Evolutionary conservation across 2,113 vertebrate genomes (phyloP), one percentile per base, ranked within the genome.

Genomic region (Megalops atlanticus): DNA sequence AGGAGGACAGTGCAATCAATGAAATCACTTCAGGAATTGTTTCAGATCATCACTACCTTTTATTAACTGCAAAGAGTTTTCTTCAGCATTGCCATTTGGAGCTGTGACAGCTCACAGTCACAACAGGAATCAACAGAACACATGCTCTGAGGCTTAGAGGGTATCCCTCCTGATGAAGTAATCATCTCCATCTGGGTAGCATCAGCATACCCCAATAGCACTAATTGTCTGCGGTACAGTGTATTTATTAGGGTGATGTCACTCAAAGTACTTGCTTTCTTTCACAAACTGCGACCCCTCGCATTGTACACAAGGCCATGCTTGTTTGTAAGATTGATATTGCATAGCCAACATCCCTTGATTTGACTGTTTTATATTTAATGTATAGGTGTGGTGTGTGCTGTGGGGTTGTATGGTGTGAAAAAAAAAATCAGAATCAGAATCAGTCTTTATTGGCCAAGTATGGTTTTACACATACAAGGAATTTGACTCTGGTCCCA

Each of bases 251-350:
- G 58, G 21, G n/a, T 16, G 16, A 64, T 64, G 58, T 64, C 58
- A 64, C n/a, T 11, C 8, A 24, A 15, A 10, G 24, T 27, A 10
- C 58, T 27, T 64, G 11, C 1, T 64, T 64, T 64, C 8, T 64
- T 64, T 64, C 24, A 24, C 58, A 64, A 31, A 64, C n/a, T 0
- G 43, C 43, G 0, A 27, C 58, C 31, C 3, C 8, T 27, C n/a
- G n/a, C 24, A 58, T 58, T 58, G 21, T 24, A 58, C 5, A 24
- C 21, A n/a, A n/a, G n/a, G n/a, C 18, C 52, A 58, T 15, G 8
- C 18, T 52, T 78, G 71, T 80, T 81, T 49, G 8, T 84, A 74
- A 84, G 52, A 18, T 18, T 24, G 18, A 58, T 24, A 8, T 58
- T 15, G 7, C 18, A 58, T 21, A 58, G 21, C 52, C 21, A 58